Evolutionary conservation across 2,113 vertebrate species (phyloP), one percentile per base, ranked within the genome.

Genomic region (Loxodonta africana): DNA sequence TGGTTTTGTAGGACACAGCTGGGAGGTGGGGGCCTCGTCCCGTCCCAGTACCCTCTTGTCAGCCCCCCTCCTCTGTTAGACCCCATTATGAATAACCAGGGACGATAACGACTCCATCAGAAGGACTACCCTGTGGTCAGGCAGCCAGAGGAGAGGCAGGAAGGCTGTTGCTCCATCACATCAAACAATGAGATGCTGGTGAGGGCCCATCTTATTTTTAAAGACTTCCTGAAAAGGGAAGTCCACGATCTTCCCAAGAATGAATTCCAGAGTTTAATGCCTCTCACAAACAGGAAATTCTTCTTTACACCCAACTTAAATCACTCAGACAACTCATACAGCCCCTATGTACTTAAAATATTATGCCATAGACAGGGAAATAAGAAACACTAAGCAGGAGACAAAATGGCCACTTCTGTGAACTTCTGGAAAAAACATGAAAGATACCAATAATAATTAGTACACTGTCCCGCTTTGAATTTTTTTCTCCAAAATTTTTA

Each of bases 51-150:
- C 44, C 23, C 20, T 65, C 87, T 41, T 77, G 67, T 83, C 96
- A 77, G 88, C 73, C 23, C 76, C 46, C 87, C 74, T 85, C 78
- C 73, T 83, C 85, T 83, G 83, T 85, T 90, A 81, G 71, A 67
- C 91, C 74, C 87, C 87, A 85, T 69, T 82, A 63, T 83, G 94
- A 96, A 81, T 33, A 92, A 51, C 80, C 86, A 37, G 84, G 67
- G 82, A 62, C 46, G 41, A 46, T 69, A 86, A 83, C 21, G 73
- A 30, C 92, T 90, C 91, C 96, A 83, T 93, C 96, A 80, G 88
- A 88, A 84, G 62, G 90, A 63, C 46, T 30, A 25, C 53, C 53
- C 41, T 3, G 6, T 18, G 71, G 90, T 48, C 77, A 53, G 88
- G 62, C 57, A 53, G 57, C 23, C 11, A 26, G 53, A 65, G 8